These are phyloP conservation scores for Channa striata DNA, from an alignment of 2,797 vertebrate genomes.

Conservation along the genomic window DNA sequence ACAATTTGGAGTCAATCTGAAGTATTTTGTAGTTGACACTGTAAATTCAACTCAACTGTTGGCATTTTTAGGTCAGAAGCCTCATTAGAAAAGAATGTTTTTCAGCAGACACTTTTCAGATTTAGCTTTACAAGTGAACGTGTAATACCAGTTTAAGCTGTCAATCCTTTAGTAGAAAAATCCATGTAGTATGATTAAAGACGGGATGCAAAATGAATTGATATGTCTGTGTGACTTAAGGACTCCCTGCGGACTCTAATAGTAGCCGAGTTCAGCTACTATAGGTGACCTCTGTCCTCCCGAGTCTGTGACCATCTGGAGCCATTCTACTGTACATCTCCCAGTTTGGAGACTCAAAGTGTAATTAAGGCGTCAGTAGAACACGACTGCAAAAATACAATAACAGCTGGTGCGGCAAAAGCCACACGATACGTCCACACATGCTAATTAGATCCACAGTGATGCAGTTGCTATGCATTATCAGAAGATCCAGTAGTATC, in stretches of 20 bases:
- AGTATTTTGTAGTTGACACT: slow-evolving; percentile 9
- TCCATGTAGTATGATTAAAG: neutral
- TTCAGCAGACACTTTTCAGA: neutral
- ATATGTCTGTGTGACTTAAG: neutral
- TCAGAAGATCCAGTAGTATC: no score
- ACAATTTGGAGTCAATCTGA: slow-evolving; percentile 20
- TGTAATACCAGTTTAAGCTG: neutral
- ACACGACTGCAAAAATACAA: neutral
- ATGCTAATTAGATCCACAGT: no score
- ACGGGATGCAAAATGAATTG: neutral
- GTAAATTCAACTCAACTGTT: slow-evolving; percentile 8
- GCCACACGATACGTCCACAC: neutral
- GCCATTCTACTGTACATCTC: neutral
- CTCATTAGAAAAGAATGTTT: neutral
- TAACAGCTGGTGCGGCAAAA: neutral
- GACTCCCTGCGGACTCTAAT: neutral
- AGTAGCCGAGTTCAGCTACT: neutral
- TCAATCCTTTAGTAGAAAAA: neutral
- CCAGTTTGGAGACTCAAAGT: neutral
- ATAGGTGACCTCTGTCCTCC: slow-evolving; percentile 11
- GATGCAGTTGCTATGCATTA: no score
- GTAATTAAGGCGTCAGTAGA: neutral
- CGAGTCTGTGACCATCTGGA: neutral
- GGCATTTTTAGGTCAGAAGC: no score
- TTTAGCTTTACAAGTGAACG: neutral